phyloP scores from a whole-genome alignment of 2,113 vertebrate genomes.

The Oenanthe oenanthe region DNA sequence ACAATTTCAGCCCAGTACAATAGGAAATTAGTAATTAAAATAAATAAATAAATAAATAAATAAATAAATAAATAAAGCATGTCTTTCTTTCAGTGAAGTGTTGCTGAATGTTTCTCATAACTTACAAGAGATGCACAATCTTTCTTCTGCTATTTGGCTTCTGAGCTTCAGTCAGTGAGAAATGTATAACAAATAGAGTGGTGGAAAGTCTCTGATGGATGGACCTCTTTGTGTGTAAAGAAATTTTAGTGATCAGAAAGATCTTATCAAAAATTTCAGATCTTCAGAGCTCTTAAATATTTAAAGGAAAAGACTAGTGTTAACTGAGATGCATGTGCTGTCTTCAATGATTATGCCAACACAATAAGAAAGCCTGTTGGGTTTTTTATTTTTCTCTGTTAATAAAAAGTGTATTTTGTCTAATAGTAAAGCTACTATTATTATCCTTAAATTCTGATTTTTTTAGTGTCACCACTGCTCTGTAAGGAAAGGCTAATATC shows the following conservation, averaged over 20 bases:
- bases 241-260: not conserved
- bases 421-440: not conserved
- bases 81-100: not conserved
- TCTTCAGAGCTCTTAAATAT: not conserved
- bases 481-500: not conserved
- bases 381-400: not conserved
- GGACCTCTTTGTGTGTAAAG: not conserved
- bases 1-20: not conserved
- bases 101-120: not conserved
- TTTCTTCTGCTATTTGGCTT: not conserved
- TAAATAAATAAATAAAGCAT: too few species aligned
- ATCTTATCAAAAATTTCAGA: not conserved
- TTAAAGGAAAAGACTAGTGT: not conserved
- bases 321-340: not conserved
- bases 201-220: not conserved
- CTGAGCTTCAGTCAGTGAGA: not conserved
- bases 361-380: not conserved
- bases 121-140: not conserved
- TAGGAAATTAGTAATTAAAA: not conserved
- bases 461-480: not conserved
- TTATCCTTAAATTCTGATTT: not conserved
- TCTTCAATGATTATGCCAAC: not conserved
- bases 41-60: too few species aligned
- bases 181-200: not conserved
- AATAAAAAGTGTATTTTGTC: not conserved